phyloP scores from a whole-genome alignment of 1,140 invertebrate genomes.

The Elysia chlorotica region DNA sequence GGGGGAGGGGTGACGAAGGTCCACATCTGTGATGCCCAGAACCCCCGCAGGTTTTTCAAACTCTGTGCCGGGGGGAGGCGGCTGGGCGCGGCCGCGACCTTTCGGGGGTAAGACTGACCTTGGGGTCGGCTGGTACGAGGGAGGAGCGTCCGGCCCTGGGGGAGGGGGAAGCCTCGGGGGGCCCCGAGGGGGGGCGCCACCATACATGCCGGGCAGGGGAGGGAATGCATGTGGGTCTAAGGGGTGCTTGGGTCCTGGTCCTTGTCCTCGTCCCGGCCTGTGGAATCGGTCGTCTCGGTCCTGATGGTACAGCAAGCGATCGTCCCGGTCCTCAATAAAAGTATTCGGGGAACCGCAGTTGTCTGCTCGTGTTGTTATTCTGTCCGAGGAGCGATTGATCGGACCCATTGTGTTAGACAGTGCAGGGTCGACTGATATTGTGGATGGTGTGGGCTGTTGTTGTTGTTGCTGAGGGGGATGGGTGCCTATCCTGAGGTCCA shows the following conservation, averaged over 20 bases:
- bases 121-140: not conserved
- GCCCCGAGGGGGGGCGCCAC: not conserved
- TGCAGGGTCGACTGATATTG: too few relatives aligned
- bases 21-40: not conserved
- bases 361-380: too few relatives aligned
- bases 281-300: not conserved
- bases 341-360: too few relatives aligned
- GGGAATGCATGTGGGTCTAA: not conserved
- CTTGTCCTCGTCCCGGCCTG: not conserved
- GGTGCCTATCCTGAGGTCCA: too few relatives aligned
- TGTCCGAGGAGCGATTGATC: too few relatives aligned
- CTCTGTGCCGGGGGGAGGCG: constrained; percentile 29
- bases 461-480: not conserved
- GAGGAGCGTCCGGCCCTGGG: not conserved
- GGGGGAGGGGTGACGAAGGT: too few relatives aligned
- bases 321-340: not conserved
- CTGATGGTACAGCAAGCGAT: too few relatives aligned
- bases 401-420: too few relatives aligned
- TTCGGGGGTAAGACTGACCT: not conserved
- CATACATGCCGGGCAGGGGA: constrained; percentile 1
- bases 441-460: not conserved
- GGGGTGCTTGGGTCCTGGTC: not conserved
- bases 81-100: constrained; percentile 3
- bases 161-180: constrained; percentile 7
- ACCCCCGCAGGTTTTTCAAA: constrained; percentile 2